These are phyloP conservation scores for Hemichromis elongatus DNA, from an alignment of 2,113 vertebrate species.

Conservation along the genomic window DNA sequence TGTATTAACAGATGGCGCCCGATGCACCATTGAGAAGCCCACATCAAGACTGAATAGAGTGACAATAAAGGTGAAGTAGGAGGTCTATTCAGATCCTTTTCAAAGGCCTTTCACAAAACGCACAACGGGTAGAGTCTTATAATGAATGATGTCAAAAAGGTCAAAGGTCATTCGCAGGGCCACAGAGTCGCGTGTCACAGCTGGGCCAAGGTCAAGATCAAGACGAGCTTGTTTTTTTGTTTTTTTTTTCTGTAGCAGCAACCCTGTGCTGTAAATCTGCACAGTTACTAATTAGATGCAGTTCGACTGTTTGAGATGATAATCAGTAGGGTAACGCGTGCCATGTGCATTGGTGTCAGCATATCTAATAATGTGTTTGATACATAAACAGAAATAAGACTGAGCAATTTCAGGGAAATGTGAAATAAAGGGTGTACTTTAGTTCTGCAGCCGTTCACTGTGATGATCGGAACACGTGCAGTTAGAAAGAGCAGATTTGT, in stretches of 20 bases:
- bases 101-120: slow-evolving; percentile 31
- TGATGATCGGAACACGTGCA: no score
- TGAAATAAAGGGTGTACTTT: not conserved
- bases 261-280: not conserved
- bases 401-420: not conserved
- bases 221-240: not conserved
- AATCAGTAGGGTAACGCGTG: not conserved
- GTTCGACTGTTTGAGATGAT: not conserved
- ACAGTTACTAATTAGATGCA: not conserved
- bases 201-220: slow-evolving; percentile 8
- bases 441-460: not conserved
- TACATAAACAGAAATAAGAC: not conserved
- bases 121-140: not conserved
- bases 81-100: slow-evolving; percentile 51
- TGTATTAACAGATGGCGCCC: slow-evolving; percentile 54
- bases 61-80: slow-evolving; percentile 53
- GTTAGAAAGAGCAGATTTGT: not conserved
- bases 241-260: not conserved
- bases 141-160: slow-evolving; percentile 33
- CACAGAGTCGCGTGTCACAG: slow-evolving; percentile 16
- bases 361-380: not conserved
- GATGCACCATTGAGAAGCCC: slow-evolving; percentile 3
- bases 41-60: slow-evolving; percentile 21
- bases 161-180: slow-evolving; percentile 22
- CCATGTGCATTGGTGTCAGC: not conserved